Conservation (phyloP, 2,888 invertebrate species). For the Desoria tigrina region DNA sequence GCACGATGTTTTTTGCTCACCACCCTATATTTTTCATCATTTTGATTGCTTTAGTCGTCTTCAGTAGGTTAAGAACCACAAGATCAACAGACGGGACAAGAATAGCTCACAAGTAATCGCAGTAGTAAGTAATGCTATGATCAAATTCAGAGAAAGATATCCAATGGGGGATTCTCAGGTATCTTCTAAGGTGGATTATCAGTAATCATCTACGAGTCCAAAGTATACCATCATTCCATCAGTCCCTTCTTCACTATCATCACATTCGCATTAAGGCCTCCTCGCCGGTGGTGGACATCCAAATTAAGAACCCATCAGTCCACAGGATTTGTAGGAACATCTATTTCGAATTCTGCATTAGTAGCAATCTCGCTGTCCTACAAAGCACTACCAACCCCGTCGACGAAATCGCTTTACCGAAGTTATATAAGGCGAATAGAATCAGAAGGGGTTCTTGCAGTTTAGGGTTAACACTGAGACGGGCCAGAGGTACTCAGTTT, state of each 20-base stretch:
- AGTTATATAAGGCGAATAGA: conserved; percentile 22
- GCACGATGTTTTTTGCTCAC: conserved; percentile 19
- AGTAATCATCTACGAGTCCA: neutral
- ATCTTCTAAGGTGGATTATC: neutral
- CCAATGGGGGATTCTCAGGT: neutral
- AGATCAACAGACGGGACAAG: conserved; percentile 19
- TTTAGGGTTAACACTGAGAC: conserved; percentile 10
- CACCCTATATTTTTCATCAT: conserved; percentile 21
- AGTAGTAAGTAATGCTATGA: no score
- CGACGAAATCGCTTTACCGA: conserved; percentile 8
- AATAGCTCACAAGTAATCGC: conserved; percentile 4
- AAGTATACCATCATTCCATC: neutral
- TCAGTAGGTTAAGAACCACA: conserved; percentile 27
- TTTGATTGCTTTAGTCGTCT: conserved; percentile 19
- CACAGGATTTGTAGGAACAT: neutral
- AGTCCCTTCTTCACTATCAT: neutral
- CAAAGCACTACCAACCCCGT: neutral
- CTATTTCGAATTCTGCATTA: conserved; percentile 2
- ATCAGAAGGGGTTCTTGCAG: conserved; percentile 10
- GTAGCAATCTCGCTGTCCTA: conserved; percentile 7
- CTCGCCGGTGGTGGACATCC: neutral
- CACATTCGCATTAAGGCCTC: neutral
- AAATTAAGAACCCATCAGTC: conserved; percentile 4
- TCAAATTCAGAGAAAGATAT: no score
- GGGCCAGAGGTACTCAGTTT: neutral